Conservation (phyloP, 2,113 vertebrate species). For the Circaetus gallicus region DNA sequence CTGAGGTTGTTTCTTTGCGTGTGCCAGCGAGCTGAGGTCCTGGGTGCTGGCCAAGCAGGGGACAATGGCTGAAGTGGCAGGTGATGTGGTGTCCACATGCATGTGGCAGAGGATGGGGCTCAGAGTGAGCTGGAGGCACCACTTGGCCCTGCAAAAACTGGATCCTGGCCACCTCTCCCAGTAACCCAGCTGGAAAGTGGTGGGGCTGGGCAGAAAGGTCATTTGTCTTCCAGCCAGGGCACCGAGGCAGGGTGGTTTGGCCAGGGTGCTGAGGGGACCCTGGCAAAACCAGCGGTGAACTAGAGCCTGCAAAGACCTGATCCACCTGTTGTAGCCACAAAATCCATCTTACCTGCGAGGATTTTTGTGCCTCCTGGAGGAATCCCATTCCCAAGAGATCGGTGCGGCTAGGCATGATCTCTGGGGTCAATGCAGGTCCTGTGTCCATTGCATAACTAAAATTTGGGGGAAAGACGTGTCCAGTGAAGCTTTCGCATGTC, state of each 20-base stretch:
- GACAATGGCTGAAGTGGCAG: background rate
- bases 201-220: background rate
- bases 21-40: rapidly evolving
- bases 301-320: background rate
- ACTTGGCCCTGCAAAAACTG: background rate
- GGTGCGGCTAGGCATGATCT: background rate
- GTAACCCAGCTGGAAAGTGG: background rate
- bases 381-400: background rate
- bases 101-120: background rate
- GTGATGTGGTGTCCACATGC: background rate
- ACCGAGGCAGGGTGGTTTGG: background rate
- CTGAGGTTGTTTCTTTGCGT: background rate
- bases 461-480: background rate
- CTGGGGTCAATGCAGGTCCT: background rate
- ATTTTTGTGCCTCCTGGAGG: background rate
- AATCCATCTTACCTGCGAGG: background rate
- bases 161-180: background rate
- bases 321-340: background rate
- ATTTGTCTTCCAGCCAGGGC: background rate
- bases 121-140: background rate
- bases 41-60: background rate
- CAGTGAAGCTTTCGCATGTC: background rate
- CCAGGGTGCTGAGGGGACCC: background rate
- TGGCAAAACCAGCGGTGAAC: background rate
- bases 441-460: background rate